Evolutionary conservation across 2,888 invertebrate genomes (phyloP).

Genomic region (Hydriomena furcata): DNA sequence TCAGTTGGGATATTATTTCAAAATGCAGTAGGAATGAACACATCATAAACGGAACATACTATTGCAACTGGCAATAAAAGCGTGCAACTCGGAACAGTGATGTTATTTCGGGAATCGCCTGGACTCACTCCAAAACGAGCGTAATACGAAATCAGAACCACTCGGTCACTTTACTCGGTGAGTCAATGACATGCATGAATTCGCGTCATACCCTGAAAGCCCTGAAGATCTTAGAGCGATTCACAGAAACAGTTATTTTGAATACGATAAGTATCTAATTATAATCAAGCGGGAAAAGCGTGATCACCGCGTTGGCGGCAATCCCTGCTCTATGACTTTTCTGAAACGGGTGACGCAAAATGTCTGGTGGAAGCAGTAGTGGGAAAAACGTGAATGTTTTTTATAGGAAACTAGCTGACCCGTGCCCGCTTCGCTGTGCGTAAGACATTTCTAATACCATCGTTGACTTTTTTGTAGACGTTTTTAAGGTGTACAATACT

Average conservation of each 20-base stretch:
- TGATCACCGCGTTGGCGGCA: constrained; percentile 33
- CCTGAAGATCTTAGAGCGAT: constrained; percentile 38
- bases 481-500: too few relatives aligned
- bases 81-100: constrained; percentile 62
- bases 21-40: constrained; percentile 1
- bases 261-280: constrained; percentile 30
- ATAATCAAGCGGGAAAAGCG: constrained; percentile 28
- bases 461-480: too few relatives aligned
- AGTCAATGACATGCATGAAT: constrained; percentile 72
- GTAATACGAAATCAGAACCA: constrained; percentile 61
- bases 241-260: constrained; percentile 55
- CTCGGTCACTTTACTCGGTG: constrained; percentile 75
- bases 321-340: constrained; percentile 43
- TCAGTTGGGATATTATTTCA: neutral
- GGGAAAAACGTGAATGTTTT: too few relatives aligned
- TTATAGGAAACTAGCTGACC: too few relatives aligned
- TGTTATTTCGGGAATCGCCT: constrained; percentile 78
- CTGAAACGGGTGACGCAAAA: constrained; percentile 38
- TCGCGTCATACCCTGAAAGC: constrained; percentile 37
- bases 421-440: too few relatives aligned
- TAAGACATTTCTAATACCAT: too few relatives aligned
- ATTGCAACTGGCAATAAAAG: constrained; percentile 63
- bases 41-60: constrained; percentile 53
- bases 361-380: too few relatives aligned
- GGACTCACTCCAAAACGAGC: constrained; percentile 74